A percentile compares a stretch with the other conserved stretches of the same genome.
phyloP scores from a whole-genome alignment of 2,797 vertebrate genomes.

The Erpetoichthys calabaricus region DNA sequence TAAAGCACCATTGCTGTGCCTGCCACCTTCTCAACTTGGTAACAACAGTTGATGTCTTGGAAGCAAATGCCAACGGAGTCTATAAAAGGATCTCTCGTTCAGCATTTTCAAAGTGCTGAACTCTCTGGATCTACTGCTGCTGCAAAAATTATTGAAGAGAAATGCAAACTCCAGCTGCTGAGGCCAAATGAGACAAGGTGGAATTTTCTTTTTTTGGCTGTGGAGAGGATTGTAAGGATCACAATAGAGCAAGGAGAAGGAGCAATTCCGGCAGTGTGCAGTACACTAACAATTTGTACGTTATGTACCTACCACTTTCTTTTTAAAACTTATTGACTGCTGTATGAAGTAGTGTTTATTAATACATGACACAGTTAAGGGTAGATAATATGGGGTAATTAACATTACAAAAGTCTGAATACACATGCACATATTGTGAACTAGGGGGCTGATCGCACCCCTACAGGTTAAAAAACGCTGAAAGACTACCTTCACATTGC shows the following conservation, averaged over 20 bases:
- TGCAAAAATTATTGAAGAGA: conserved; percentile 12
- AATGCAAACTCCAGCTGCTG: conserved; percentile 10
- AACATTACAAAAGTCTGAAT: too few species aligned
- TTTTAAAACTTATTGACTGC: too few species aligned
- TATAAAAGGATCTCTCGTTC: conserved; percentile 7
- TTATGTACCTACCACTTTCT: conserved; percentile 2
- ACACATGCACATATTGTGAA: too few species aligned
- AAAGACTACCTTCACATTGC: too few species aligned
- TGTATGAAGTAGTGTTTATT: too few species aligned
- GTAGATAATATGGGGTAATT: too few species aligned
- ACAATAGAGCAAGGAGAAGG: conserved; percentile 6
- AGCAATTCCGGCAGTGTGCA: conserved; percentile 4
- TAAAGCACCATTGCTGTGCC: conserved; percentile 11
- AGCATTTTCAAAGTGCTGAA: conserved; percentile 11
- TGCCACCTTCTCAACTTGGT: not conserved
- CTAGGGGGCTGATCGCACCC: too few species aligned
- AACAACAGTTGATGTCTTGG: conserved; percentile 3
- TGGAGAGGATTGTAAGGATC: not conserved
- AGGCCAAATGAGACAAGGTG: conserved; percentile 1
- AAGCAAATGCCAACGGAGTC: conserved; percentile 6
- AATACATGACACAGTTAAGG: too few species aligned
- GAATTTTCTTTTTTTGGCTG: conserved; percentile 9
- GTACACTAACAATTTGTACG: conserved; percentile 8
- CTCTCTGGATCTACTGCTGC: conserved; percentile 10
- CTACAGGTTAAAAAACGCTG: too few species aligned